Percentiles rank a stretch among this genome's conserved stretches.
These are phyloP conservation scores for Montipora foliosa DNA, from an alignment of 64 coral and sea anemone species.

Conservation along the genomic window DNA sequence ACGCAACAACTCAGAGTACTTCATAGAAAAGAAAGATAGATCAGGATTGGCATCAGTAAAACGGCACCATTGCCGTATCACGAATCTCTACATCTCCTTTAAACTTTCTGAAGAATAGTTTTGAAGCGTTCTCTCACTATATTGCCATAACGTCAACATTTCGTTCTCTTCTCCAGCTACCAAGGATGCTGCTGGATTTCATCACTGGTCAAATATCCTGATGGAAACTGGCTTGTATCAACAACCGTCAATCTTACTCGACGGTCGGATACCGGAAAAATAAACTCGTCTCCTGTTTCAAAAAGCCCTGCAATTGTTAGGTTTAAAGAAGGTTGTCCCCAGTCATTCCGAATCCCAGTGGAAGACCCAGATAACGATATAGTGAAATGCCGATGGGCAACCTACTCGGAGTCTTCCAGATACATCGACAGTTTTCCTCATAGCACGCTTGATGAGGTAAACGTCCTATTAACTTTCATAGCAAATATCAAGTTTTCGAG, in stretches of 20 bases:
- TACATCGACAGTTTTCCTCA: slow-evolving; percentile 43
- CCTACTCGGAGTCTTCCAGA: slow-evolving; percentile 23
- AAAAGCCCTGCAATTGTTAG: slow-evolving; percentile 57
- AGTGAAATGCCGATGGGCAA: slow-evolving; percentile 73
- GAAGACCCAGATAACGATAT: slow-evolving; percentile 78
- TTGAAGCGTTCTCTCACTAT: background rate
- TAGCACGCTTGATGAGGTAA: slow-evolving; percentile 60
- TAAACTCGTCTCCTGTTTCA: slow-evolving; percentile 77
- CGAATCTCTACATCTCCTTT: too few species aligned
- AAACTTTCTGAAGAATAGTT: background rate
- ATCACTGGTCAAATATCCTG: background rate
- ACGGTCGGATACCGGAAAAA: slow-evolving; percentile 49
- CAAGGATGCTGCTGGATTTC: slow-evolving; percentile 73
- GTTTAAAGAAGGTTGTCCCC: slow-evolving; percentile 38
- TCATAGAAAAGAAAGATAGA: too few species aligned
- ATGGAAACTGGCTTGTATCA: slow-evolving; percentile 43
- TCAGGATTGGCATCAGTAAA: too few species aligned
- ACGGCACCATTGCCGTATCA: too few species aligned
- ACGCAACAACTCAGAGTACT: too few species aligned
- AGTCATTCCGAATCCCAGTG: slow-evolving; percentile 59
- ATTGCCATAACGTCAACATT: background rate
- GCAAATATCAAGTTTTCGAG: too few species aligned
- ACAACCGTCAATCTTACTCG: slow-evolving; percentile 32
- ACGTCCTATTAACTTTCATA: too few species aligned
- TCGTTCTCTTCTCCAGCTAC: slow-evolving; percentile 15